Evolutionary conservation across 2,888 invertebrate species (phyloP).

Genomic region (Hofmannophila pseudospretella): DNA sequence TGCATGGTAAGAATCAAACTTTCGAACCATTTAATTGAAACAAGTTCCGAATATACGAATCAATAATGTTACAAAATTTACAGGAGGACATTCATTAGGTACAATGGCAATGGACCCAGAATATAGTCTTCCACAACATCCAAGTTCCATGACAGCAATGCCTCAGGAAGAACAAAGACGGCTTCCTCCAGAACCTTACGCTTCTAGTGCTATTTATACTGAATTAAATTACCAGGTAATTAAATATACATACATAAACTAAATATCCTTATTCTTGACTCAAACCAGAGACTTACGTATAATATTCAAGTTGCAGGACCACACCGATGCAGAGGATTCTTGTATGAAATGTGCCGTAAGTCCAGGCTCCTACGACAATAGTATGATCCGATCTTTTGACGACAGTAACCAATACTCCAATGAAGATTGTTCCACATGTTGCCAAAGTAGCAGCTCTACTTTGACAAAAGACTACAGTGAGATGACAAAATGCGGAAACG

Average conservation of each 20-base stretch:
- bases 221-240: conserved; percentile 66
- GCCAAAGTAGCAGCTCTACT: conserved; percentile 66
- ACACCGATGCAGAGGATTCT: conserved; percentile 72
- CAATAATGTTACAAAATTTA: conserved; percentile 5
- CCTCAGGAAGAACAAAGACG: conserved; percentile 54
- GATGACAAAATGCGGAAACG: conserved; percentile 72
- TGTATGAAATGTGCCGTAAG: conserved; percentile 75
- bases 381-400: conserved; percentile 64
- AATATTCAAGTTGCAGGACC: conserved; percentile 43
- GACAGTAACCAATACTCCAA: conserved; percentile 71
- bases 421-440: conserved; percentile 70
- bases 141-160: conserved; percentile 49
- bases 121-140: conserved; percentile 67
- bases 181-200: conserved; percentile 82
- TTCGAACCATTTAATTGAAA: too few relatives aligned
- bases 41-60: too few relatives aligned
- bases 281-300: not conserved
- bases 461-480: conserved; percentile 71
- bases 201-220: conserved; percentile 83
- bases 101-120: conserved; percentile 70
- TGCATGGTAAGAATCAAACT: conserved; percentile 43
- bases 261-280: not conserved
- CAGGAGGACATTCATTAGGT: conserved; percentile 59
- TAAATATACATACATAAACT: conserved; percentile 7
- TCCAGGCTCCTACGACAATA: conserved; percentile 76